Evolutionary conservation across 2,888 invertebrate species (phyloP).

Genomic region (Myopa testacea): DNA sequence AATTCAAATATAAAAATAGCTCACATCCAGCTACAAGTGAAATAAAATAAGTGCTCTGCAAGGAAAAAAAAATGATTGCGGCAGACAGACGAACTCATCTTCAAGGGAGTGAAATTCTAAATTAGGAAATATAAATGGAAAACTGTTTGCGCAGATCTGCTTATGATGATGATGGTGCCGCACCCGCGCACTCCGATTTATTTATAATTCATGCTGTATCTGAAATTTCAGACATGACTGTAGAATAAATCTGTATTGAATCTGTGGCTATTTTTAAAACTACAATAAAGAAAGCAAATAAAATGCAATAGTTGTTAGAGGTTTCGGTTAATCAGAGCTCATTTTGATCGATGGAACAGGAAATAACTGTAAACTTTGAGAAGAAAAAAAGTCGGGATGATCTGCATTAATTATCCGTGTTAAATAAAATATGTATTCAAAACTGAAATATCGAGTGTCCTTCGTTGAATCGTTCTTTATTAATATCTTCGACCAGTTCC

Average conservation of each 20-base stretch:
- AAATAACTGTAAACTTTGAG: no score
- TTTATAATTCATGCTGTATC: background rate
- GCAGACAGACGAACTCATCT: background rate
- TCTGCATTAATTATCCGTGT: no score
- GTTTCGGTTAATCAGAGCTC: background rate
- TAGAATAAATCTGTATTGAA: background rate
- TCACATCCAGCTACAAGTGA: background rate
- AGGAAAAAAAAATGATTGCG: background rate
- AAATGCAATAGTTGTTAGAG: background rate
- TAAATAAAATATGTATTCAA: no score
- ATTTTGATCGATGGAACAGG: background rate
- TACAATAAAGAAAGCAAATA: background rate
- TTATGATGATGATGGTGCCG: conserved; percentile 20
- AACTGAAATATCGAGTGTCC: no score
- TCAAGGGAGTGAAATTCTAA: conserved; percentile 30
- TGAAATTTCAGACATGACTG: background rate
- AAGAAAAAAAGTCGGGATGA: no score
- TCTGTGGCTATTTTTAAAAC: conserved; percentile 14
- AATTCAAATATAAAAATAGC: conserved; percentile 13
- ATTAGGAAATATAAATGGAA: conserved; percentile 33
- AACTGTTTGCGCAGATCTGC: conserved; percentile 14
- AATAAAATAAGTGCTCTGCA: background rate
- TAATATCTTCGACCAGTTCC: no score
- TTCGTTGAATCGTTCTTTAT: no score
- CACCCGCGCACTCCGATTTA: background rate